These are phyloP conservation scores for Neuroscelio doddi DNA, from an alignment of 2,888 invertebrate genomes.

Conservation along the genomic window DNA sequence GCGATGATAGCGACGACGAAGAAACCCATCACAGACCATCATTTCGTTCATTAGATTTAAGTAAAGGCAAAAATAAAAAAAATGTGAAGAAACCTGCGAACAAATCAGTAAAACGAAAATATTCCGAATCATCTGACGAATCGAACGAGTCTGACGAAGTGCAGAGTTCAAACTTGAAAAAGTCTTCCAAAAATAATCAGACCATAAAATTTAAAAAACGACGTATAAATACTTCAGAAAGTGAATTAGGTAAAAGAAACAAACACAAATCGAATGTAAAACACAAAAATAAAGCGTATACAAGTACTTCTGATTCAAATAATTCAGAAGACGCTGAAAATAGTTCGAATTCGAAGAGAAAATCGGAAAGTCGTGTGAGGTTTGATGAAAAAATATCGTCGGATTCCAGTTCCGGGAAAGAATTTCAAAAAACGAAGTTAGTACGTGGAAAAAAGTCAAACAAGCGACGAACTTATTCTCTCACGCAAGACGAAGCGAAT, in stretches of 20 bases:
- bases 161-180: no score
- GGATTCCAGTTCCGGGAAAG: background rate
- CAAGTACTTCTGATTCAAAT: no score
- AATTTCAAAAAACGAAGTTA: background rate
- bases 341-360: no score
- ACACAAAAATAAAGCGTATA: no score
- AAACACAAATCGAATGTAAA: no score
- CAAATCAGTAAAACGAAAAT: background rate
- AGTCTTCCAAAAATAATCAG: no score
- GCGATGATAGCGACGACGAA: conserved; percentile 3
- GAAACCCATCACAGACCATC: background rate
- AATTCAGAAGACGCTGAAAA: no score
- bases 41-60: background rate
- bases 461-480: conserved; percentile 13
- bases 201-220: no score
- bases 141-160: no score
- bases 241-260: no score
- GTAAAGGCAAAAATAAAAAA: background rate
- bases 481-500: background rate
- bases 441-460: background rate
- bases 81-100: background rate
- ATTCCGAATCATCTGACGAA: background rate
- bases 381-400: background rate
- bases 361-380: background rate
- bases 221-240: no score